phyloP scores from a whole-genome alignment of 2,888 invertebrate genomes.

The Sinhomidia bicolor region DNA sequence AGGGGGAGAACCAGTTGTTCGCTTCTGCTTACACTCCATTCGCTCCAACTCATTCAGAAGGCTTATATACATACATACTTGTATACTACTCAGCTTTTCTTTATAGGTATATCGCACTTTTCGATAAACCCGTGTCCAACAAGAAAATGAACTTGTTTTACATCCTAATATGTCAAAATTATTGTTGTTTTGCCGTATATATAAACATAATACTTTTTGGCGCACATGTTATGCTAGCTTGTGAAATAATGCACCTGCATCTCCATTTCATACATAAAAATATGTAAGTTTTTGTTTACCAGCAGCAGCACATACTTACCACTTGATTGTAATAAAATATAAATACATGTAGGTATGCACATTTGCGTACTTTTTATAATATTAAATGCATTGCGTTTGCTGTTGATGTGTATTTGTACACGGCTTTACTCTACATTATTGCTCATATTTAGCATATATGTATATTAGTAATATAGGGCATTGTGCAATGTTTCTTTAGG shows the following conservation, averaged over 20 bases:
- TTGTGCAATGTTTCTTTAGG: no score
- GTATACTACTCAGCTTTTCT: background rate
- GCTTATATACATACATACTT: background rate
- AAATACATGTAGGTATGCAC: background rate
- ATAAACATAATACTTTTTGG: background rate
- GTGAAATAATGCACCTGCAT: background rate
- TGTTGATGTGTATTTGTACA: no score
- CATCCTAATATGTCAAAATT: constrained; percentile 57
- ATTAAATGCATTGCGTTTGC: no score
- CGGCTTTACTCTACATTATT: no score
- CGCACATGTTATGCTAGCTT: background rate
- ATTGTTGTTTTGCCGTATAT: constrained; percentile 32
- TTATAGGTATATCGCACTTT: background rate
- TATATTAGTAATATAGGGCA: no score
- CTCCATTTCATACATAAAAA: no score
- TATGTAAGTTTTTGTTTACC: background rate
- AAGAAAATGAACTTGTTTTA: constrained; percentile 66
- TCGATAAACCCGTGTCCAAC: constrained; percentile 55
- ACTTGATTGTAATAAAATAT: background rate
- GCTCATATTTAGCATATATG: no score
- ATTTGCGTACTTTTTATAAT: background rate
- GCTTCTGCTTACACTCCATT: background rate
- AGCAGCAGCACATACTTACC: background rate
- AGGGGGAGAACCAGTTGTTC: constrained; percentile 48
- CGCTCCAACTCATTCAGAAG: background rate